These are phyloP conservation scores for Vireo altiloquus DNA, from an alignment of 2,113 vertebrate species.

Conservation along the genomic window DNA sequence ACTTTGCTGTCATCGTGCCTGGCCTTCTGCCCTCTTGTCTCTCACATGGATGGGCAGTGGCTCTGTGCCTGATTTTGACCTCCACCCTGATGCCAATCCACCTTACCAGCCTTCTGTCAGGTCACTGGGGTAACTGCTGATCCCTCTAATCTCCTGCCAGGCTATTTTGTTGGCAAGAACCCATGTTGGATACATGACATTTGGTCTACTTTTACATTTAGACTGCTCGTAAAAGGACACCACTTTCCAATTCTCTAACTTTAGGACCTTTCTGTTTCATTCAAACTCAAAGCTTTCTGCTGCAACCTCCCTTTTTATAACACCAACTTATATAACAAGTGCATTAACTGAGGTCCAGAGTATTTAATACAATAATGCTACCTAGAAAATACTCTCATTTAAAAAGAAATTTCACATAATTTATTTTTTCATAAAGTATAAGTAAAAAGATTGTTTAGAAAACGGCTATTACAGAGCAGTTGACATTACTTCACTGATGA, in stretches of 20 bases:
- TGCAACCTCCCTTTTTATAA: neutral
- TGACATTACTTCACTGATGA: neutral
- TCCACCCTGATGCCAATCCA: neutral
- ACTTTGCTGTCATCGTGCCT: neutral
- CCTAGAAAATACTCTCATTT: neutral
- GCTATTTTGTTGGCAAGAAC: neutral
- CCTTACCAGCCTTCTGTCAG: neutral
- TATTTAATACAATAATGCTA: neutral
- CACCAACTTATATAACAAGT: neutral
- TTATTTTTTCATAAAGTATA: neutral
- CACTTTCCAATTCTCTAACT: neutral
- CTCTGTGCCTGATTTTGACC: neutral
- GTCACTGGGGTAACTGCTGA: neutral
- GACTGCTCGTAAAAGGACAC: neutral
- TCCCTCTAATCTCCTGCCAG: conserved; percentile 20
- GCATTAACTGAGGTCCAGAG: neutral
- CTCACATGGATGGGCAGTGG: neutral
- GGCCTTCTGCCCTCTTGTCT: neutral
- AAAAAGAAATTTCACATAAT: neutral
- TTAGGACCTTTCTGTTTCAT: neutral
- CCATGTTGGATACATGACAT: neutral
- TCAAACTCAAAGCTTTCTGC: neutral
- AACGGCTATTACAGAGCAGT: neutral
- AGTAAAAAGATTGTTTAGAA: neutral
- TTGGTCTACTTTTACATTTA: neutral